Evolutionary conservation across 2,113 vertebrate genomes (phyloP).

Genomic region (Myrmecobius fasciatus): DNA sequence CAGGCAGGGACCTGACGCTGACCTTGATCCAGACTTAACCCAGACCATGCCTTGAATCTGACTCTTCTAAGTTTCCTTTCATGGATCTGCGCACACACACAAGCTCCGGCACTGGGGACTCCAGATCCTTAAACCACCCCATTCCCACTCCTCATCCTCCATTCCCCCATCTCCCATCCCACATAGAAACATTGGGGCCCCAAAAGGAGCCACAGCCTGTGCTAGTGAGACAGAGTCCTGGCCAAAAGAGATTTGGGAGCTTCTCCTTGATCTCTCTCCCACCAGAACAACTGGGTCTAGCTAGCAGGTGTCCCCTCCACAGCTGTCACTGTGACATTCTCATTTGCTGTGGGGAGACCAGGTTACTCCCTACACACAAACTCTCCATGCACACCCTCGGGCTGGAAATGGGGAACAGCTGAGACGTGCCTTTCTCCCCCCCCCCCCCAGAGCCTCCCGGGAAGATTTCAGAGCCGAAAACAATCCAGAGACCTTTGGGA

Average conservation of each 20-base stretch:
- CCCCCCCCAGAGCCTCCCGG: background rate
- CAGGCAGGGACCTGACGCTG: background rate
- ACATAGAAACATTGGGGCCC: background rate
- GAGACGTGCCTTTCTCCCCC: background rate
- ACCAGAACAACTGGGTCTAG: conserved; percentile 65
- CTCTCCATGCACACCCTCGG: background rate
- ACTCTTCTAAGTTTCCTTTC: background rate
- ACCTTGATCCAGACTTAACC: background rate
- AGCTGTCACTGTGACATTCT: conserved; percentile 77
- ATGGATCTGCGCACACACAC: background rate
- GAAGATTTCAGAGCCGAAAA: background rate
- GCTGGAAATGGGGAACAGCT: conserved; percentile 38
- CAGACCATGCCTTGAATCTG: background rate
- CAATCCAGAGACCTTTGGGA: background rate
- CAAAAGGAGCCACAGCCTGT: background rate
- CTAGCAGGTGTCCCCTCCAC: background rate
- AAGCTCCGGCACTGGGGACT: background rate
- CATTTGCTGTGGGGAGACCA: conserved; percentile 64
- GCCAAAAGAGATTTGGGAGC: background rate
- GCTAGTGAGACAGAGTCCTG: background rate
- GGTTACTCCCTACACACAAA: background rate
- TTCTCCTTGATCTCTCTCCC: conserved; percentile 50
- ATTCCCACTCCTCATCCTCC: too few relatives aligned
- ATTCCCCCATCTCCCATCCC: too few relatives aligned
- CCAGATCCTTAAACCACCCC: background rate